Base-by-base conservation (phyloP, 2,888 invertebrate genomes). In the Metopia argyrocephala region DNA sequence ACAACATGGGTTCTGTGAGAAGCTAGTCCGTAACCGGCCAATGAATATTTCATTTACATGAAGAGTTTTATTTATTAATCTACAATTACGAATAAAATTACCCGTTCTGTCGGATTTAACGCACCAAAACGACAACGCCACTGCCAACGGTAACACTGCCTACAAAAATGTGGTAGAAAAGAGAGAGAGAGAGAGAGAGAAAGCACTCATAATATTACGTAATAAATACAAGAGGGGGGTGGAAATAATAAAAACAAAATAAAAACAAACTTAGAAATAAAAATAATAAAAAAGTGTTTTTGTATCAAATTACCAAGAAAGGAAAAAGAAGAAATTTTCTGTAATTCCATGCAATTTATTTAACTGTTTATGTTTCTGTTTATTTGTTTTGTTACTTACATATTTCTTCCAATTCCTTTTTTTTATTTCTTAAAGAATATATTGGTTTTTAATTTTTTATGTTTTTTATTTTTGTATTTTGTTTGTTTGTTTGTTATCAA, bases 321-420 rank as follows among this genome's bases (percentile, higher is more conserved):
- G n/a, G n/a, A n/a, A n/a, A n/a, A n/a, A n/a, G n/a, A n/a, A n/a
- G n/a, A n/a, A n/a, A n/a, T n/a, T n/a, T n/a, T 64, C 31, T 65
- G 31, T 65, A 50, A 65, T 74, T 57, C 65, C 45, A 31, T 64
- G 54, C 52, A 52, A 64, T 48, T 73, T 64, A 28, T 54, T 64
- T 46, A 45, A 46, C 45, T 73, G 56, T 48, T 59, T 12, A 61
- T 61, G 7, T 27, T 21, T 68, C 27, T 57, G 23, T 9, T 66
- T 38, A 5, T 5, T 66, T 20, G 46, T 46, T 7, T 65, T 21
- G 7, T 31, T 31, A 28, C 9, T 65, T 25, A 5, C 18, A 0
- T 27, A 45, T 65, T 64, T 31, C 15, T 50, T 21, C 2, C 15
- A 25, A n/a, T 56, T 27, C 3, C 6, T 50, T 3, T 31, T 31